phyloP scores from a whole-genome alignment of 2,888 invertebrate genomes.

The Nasonia oneida region DNA sequence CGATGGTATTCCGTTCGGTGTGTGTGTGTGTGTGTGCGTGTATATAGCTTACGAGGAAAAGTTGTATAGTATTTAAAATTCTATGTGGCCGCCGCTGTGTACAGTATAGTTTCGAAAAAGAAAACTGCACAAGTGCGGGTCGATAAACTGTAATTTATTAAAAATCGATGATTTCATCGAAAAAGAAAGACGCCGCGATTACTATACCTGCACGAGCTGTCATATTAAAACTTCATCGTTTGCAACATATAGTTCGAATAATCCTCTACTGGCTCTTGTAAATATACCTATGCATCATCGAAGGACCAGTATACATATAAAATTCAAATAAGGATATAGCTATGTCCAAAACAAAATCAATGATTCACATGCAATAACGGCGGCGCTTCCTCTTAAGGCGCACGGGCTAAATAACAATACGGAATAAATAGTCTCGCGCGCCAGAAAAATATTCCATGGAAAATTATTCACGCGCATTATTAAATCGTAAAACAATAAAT shows the following conservation, averaged over 20 bases:
- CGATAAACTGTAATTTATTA: not conserved
- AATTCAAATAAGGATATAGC: not conserved
- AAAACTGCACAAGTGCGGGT: not conserved
- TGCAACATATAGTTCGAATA: not conserved
- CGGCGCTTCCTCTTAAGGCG: not conserved
- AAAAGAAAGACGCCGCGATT: not conserved
- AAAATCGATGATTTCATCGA: not conserved
- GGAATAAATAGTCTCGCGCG: not conserved
- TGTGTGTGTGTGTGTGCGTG: too few species aligned
- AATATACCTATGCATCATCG: not conserved
- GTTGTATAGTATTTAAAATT: not conserved
- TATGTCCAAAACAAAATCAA: not conserved
- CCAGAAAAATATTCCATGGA: constrained; percentile 2
- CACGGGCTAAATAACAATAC: not conserved
- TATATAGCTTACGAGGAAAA: constrained; percentile 1
- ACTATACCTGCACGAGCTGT: not conserved
- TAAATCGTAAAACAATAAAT: constrained; percentile 1
- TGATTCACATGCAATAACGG: not conserved
- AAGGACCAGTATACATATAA: not conserved
- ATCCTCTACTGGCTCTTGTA: not conserved
- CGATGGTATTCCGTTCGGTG: not conserved
- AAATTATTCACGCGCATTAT: not conserved
- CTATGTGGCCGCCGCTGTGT: too few species aligned
- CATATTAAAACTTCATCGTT: not conserved
- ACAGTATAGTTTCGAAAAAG: not conserved